Evolutionary conservation across 2,113 vertebrate genomes (phyloP).

Genomic region (Merops nubicus): DNA sequence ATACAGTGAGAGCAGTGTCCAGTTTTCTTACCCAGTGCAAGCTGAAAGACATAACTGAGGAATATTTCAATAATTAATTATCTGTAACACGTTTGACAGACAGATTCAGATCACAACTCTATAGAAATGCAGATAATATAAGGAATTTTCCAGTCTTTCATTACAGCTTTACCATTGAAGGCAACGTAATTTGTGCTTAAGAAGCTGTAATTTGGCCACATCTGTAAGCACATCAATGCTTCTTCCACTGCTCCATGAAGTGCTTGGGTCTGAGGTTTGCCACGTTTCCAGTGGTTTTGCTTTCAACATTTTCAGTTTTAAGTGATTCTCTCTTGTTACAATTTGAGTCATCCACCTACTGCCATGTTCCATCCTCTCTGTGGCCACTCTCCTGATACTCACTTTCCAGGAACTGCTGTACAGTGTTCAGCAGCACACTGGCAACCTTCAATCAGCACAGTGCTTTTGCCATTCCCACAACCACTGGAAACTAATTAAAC

Average conservation of each 20-base stretch:
- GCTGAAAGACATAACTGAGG: background rate
- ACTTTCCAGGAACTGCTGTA: background rate
- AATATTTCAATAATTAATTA: background rate
- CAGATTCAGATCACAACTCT: background rate
- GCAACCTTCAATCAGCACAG: background rate
- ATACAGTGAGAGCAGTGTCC: background rate
- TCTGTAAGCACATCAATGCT: background rate
- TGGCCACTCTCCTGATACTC: background rate
- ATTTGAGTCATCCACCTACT: background rate
- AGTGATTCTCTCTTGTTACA: background rate
- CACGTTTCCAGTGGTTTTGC: background rate
- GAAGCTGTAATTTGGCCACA: background rate
- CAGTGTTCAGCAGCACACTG: rapidly evolving
- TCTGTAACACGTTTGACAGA: background rate
- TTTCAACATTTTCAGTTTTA: background rate
- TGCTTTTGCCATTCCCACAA: background rate
- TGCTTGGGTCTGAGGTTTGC: background rate
- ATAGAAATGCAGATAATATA: background rate
- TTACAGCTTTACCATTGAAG: background rate
- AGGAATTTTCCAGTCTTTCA: background rate
- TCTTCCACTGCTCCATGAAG: background rate
- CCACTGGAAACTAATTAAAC: background rate
- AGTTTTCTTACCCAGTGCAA: background rate
- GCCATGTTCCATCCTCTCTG: background rate
- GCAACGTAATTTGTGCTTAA: background rate